Conservation (phyloP, 2,888 invertebrate genomes). For the Andrena chrysosceles region DNA sequence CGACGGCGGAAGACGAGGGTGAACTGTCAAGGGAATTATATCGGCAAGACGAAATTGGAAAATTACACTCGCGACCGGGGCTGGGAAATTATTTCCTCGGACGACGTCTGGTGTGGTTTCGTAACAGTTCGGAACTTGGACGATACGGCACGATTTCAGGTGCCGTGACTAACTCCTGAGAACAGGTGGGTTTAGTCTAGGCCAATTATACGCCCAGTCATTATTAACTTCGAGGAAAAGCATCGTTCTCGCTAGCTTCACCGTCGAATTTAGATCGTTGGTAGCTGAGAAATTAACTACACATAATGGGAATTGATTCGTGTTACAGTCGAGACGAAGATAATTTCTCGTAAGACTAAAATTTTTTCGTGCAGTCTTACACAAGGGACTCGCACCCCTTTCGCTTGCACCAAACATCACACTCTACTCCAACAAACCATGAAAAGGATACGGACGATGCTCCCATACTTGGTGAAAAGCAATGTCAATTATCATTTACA, state of each 20-base stretch:
- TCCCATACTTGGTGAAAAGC: neutral
- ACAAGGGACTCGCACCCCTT: neutral
- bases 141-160: constrained; percentile 60
- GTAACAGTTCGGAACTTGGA: constrained; percentile 63
- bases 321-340: neutral
- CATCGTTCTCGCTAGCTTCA: constrained; percentile 35
- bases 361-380: too few species aligned
- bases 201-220: constrained; percentile 65
- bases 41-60: constrained; percentile 76
- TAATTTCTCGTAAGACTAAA: neutral
- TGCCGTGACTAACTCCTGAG: constrained; percentile 71
- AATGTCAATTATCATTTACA: constrained; percentile 25
- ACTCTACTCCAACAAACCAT: neutral
- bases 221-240: constrained; percentile 64
- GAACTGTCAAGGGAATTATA: constrained; percentile 75
- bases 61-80: constrained; percentile 72
- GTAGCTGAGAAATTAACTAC: neutral
- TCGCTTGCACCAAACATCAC: neutral
- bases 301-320: neutral
- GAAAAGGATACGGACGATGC: neutral
- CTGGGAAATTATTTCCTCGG: constrained; percentile 64
- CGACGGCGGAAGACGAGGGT: constrained; percentile 76
- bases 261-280: constrained; percentile 21
- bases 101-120: constrained; percentile 63
- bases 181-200: constrained; percentile 72